Conservation (phyloP, 2,888 invertebrate species). For the Campaea margaritaria region DNA sequence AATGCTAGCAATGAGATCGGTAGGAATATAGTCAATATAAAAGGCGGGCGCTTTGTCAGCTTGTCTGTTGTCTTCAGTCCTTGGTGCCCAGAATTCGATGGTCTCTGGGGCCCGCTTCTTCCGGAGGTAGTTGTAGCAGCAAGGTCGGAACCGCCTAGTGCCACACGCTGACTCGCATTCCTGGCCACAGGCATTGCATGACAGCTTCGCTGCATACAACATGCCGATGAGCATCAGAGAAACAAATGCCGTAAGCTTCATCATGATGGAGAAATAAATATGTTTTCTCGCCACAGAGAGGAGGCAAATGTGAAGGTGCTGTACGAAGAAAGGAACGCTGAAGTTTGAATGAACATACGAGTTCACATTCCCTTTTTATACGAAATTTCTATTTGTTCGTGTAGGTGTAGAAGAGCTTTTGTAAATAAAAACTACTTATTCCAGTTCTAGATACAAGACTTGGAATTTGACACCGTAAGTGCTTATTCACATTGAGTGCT, state of each 20-base stretch:
- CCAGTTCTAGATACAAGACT: constrained; percentile 3
- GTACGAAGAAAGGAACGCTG: not conserved
- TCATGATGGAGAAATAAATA: constrained; percentile 6
- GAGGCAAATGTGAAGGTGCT: not conserved
- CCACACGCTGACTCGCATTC: constrained; percentile 87
- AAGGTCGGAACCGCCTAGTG: constrained; percentile 87
- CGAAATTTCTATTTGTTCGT: constrained; percentile 11
- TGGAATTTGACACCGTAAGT: constrained; percentile 26
- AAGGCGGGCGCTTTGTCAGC: constrained; percentile 1
- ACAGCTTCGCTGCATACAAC: constrained; percentile 73
- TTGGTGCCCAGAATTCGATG: constrained; percentile 38
- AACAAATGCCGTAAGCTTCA: constrained; percentile 11
- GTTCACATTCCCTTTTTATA: constrained; percentile 21
- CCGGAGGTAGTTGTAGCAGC: constrained; percentile 89
- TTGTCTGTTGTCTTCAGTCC: constrained; percentile 1
- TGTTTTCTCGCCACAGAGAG: not conserved
- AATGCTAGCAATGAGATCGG: constrained; percentile 5
- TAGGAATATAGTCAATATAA: constrained; percentile 18
- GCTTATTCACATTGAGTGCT: not conserved
- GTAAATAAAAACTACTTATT: constrained; percentile 21
- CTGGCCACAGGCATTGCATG: constrained; percentile 87
- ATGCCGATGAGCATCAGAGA: constrained; percentile 15
- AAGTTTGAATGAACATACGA: constrained; percentile 10
- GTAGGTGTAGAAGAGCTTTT: constrained; percentile 20
- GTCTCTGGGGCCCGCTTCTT: constrained; percentile 72